These are phyloP conservation scores for Drosophila testacea DNA, from an alignment of 2,888 invertebrate genomes.

Conservation along the genomic window DNA sequence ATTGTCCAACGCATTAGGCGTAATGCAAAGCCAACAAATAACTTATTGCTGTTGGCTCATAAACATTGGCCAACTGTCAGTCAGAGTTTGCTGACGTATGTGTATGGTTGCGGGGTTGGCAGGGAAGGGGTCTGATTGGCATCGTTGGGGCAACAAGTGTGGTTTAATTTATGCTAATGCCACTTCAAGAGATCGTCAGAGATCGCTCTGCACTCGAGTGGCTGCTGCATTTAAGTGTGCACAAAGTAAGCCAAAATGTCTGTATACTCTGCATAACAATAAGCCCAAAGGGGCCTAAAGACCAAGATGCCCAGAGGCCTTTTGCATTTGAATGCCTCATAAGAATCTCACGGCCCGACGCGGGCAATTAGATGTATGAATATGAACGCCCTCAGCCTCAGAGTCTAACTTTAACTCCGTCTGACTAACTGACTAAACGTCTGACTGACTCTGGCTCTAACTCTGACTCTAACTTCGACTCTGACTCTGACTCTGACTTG, in stretches of 20 bases:
- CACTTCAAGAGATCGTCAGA: constrained; percentile 42
- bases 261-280: constrained; percentile 59
- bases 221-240: constrained; percentile 58
- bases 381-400: constrained; percentile 49
- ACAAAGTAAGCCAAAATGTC: constrained; percentile 56
- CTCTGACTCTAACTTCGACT: constrained; percentile 17
- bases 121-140: constrained; percentile 38
- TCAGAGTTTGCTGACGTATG: constrained; percentile 50
- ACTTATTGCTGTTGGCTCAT: constrained; percentile 47
- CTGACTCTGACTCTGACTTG: constrained; percentile 45
- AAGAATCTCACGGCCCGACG: constrained; percentile 64
- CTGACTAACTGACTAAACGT: constrained; percentile 34
- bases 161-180: constrained; percentile 76
- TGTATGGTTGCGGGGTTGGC: not conserved
- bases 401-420: constrained; percentile 2
- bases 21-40: constrained; percentile 40
- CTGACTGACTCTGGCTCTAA: constrained; percentile 25
- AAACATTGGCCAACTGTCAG: constrained; percentile 69
- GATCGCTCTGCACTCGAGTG: constrained; percentile 54
- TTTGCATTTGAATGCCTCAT: constrained; percentile 58
- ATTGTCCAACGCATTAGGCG: constrained; percentile 52
- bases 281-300: constrained; percentile 25
- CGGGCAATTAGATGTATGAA: constrained; percentile 65
- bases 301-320: constrained; percentile 17
- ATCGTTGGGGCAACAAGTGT: constrained; percentile 63